Evolutionary conservation across 1,140 invertebrate species (phyloP).

Genomic region (Phthorimaea operculella): DNA sequence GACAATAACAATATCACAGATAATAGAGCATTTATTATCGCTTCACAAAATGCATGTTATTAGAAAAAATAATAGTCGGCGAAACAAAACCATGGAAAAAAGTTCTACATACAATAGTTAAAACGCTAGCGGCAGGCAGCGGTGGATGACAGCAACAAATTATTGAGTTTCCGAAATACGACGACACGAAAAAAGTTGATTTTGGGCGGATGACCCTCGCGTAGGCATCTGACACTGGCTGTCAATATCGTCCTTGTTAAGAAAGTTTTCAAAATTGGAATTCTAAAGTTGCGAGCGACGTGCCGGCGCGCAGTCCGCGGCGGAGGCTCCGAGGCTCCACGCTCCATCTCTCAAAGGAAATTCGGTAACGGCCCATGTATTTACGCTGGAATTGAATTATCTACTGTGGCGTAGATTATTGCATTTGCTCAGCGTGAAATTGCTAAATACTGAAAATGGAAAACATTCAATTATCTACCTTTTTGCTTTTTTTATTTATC

Average conservation of each 20-base stretch:
- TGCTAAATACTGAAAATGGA: conserved; percentile 31
- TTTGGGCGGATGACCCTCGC: conserved; percentile 30
- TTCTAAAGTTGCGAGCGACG: conserved; percentile 60
- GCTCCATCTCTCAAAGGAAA: conserved; percentile 61
- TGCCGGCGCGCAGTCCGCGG: conserved; percentile 45
- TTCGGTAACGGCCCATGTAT: conserved; percentile 55
- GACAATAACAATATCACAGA: too few relatives aligned
- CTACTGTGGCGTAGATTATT: conserved; percentile 40
- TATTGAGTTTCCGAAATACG: too few relatives aligned
- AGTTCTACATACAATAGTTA: too few relatives aligned
- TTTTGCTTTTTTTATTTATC: too few relatives aligned
- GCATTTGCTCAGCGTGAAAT: conserved; percentile 38
- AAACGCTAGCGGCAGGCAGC: not conserved
- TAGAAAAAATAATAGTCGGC: too few relatives aligned
- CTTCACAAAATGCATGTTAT: too few relatives aligned
- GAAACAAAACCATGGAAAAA: too few relatives aligned
- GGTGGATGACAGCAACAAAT: too few relatives aligned
- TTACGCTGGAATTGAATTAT: conserved; percentile 57
- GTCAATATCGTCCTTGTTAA: conserved; percentile 60
- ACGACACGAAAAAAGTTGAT: conserved; percentile 1
- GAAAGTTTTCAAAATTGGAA: conserved; percentile 67
- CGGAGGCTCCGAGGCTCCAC: conserved; percentile 23
- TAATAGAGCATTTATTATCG: too few relatives aligned
- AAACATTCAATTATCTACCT: conserved; percentile 23
- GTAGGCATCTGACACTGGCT: conserved; percentile 52